Evolutionary conservation across 1,140 invertebrate species (phyloP).

Genomic region (Nymphalis io): DNA sequence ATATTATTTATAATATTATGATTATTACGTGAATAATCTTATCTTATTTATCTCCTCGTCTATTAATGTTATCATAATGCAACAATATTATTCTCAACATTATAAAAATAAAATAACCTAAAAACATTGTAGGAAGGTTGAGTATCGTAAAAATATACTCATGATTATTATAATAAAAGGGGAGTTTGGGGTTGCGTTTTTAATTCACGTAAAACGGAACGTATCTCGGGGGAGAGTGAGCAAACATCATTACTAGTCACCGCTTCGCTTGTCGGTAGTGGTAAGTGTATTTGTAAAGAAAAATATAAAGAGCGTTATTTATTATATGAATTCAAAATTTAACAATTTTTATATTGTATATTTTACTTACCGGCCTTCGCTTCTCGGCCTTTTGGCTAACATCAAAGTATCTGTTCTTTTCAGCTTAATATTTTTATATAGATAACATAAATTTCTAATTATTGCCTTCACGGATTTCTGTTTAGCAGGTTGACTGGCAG

Average conservation of each 20-base stretch:
- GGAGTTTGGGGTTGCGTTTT: conserved; percentile 6
- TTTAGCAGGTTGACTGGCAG: too few species aligned
- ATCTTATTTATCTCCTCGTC: neutral
- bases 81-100: neutral
- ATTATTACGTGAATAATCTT: neutral
- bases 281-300: neutral
- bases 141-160: neutral
- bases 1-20: too few species aligned
- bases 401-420: too few species aligned
- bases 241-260: conserved; percentile 9
- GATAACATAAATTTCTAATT: too few species aligned
- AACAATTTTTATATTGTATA: too few species aligned
- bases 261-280: neutral
- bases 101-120: neutral
- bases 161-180: conserved; percentile 14
- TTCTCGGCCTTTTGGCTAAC: too few species aligned
- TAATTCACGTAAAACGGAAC: conserved; percentile 19
- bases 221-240: conserved; percentile 16
- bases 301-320: neutral
- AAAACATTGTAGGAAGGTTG: neutral
- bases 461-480: too few species aligned
- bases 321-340: too few species aligned
- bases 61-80: neutral
- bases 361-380: too few species aligned
- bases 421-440: too few species aligned